Evolutionary conservation across 2,113 vertebrate genomes (phyloP).

Genomic region (Vidua chalybeata): DNA sequence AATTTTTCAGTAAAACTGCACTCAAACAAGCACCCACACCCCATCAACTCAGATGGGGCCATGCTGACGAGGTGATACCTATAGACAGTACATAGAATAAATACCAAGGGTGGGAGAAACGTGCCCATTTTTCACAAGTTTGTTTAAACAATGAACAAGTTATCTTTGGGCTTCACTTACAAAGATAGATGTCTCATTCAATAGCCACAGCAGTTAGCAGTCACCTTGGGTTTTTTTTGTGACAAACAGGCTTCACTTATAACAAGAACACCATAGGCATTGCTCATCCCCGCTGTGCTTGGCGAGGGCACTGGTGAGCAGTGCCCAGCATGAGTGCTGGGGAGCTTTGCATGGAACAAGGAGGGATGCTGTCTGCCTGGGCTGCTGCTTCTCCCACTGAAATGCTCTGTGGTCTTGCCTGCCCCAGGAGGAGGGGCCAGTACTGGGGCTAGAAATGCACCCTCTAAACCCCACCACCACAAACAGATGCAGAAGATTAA

Average conservation of each 20-base stretch:
- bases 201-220: background rate
- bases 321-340: background rate
- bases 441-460: background rate
- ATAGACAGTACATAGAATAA: background rate
- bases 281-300: background rate
- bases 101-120: background rate
- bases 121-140: background rate
- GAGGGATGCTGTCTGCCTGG: background rate
- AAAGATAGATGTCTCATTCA: background rate
- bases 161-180: constrained; percentile 7
- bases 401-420: background rate
- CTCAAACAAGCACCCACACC: background rate
- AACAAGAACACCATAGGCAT: background rate
- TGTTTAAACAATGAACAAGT: constrained; percentile 37
- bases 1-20: constrained; percentile 28
- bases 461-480: background rate
- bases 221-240: background rate
- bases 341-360: background rate
- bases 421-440: background rate
- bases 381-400: background rate
- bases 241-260: background rate
- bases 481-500: constrained; percentile 1
- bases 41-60: background rate
- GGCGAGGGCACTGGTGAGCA: background rate
- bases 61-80: background rate